Base-by-base conservation (phyloP, 2,797 vertebrate species). In the Cynodonichthys magdalenae region DNA sequence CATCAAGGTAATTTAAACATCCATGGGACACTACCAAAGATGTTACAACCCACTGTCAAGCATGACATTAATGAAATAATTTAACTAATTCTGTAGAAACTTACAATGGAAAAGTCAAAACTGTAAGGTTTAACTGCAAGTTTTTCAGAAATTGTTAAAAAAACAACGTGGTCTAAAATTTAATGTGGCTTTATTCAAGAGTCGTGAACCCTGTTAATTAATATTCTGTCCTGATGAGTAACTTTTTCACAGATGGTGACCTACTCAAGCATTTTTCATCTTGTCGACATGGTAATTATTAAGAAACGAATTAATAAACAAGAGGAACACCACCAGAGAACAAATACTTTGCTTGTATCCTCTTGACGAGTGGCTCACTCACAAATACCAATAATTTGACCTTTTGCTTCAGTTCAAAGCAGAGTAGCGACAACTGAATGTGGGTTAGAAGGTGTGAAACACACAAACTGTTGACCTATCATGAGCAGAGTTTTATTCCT, bases 1-100 rank as follows among this genome's bases (percentile, higher is more conserved):
- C 78, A 74, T 83, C 67, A 62, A 46, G 31, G 27, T 41, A 59
- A 81, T 81, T 77, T 59, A 81, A 78, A 82, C 24, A 28, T 71
- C 48, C 59, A 54, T 42, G 49, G 29, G 63, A 79, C 58, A 44
- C 42, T 9, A 11, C 31, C 34, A 1, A 15, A 17, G 14, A 24
- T 41, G 31, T 69, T 54, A 58, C 60, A 57, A 45, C 42, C 41
- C 12, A 42, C 53, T 53, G 53, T 56, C n/a, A 48, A 58, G 14
- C 53, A 51, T 27, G 58, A 51, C 18, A 53, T 31, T 31, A 39
- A 28, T 48, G 11, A 48, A 59, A 50, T 19, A 58, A 53, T 51
- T 45, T 17, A 52, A 42, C 6, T 31, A 42, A 34, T 74, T 69
- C 53, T 54, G 6, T 24, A 9, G 18, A 19, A 34, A 59, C 6